Evolutionary conservation across 2,888 invertebrate genomes (phyloP), one percentile per base, ranked within the genome.

Genomic region (Tiliacea aurago): DNA sequence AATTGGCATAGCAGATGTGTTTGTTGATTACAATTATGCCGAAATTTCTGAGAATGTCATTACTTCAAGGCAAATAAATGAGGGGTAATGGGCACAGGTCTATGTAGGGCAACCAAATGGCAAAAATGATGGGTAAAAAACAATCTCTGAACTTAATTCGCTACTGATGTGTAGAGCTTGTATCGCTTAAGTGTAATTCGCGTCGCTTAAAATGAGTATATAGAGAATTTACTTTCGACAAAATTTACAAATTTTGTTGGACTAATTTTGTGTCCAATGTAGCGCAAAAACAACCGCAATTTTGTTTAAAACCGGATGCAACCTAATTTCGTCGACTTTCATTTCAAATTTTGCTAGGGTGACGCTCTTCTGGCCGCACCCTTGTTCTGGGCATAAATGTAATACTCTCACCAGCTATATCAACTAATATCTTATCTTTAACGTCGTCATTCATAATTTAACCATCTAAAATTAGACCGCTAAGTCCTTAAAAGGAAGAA

Each of bases 371-470:
- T 28, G 10, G n/a, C 7, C 5, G 6, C 41, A 20, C 15, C 45
- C 20, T 73, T 41, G 11, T 73, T 51, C 28, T 11, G n/a, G 13
- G 13, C 33, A 23, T 74, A 51, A 80, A 51, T 56, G 20, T 58
- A 63, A 43, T 56, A 69, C 23, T 37, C 20, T 23, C 47, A 49
- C 33, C 33, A 53, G 41, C 56, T 66, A 66, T 47, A 75, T 55
- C 47, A 76, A 81, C 76, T 61, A 62, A 81, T 76, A 81, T 78
- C 76, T 76, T 78, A 78, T 81, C 81, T 78, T 45, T 33, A 76
- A 76, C 41, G 66, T 43, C 59, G 13, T 62, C 55, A 66, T 37
- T 78, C 67, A 78, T 47, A 76, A 62, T 67, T 67, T 53, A 20
- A 43, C 55, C 55, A 77, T 62, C 20, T 47, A 28, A 78, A 79